phyloP scores from a whole-genome alignment of 37 sponge, comb jelly and placozoan genomes.

The Diacarnus erythraeanus region DNA sequence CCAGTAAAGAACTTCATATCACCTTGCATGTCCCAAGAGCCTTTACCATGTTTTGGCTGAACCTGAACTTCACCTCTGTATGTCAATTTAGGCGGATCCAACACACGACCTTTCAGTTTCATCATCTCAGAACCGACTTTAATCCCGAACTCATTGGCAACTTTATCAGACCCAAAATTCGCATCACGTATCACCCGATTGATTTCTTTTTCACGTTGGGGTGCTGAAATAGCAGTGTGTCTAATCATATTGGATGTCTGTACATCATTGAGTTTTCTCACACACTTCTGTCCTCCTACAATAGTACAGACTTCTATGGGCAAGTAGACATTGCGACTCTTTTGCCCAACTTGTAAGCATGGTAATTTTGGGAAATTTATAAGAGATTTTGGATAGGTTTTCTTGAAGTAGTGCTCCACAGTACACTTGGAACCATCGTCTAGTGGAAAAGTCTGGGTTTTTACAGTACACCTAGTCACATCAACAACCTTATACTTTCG shows the following conservation, averaged over 20 bases:
- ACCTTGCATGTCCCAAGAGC: conserved; percentile 60
- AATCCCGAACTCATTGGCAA: conserved; percentile 57
- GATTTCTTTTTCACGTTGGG: conserved; percentile 26
- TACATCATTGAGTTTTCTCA: conserved; percentile 51
- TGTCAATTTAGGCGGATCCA: conserved; percentile 50
- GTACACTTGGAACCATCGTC: conserved; percentile 22
- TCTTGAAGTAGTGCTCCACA: conserved; percentile 57
- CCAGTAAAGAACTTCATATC: conserved; percentile 41
- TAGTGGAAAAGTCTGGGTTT: conserved; percentile 17
- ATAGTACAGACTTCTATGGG: conserved; percentile 73
- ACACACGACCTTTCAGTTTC: conserved; percentile 49
- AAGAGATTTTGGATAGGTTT: conserved; percentile 27
- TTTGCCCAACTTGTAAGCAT: conserved; percentile 55
- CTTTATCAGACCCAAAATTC: conserved; percentile 27
- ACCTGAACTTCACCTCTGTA: conserved; percentile 6
- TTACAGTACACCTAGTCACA: neutral
- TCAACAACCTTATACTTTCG: conserved; percentile 38
- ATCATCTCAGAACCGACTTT: conserved; percentile 38
- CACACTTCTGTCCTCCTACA: conserved; percentile 65
- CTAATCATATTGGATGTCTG: conserved; percentile 73
- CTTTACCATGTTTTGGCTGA: conserved; percentile 22
- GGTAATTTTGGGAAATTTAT: conserved; percentile 64
- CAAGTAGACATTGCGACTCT: conserved; percentile 46
- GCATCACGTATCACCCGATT: neutral
- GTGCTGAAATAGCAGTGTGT: conserved; percentile 62